Evolutionary conservation across 2,888 invertebrate genomes (phyloP).

Genomic region (Chrysomela aeneicollis): DNA sequence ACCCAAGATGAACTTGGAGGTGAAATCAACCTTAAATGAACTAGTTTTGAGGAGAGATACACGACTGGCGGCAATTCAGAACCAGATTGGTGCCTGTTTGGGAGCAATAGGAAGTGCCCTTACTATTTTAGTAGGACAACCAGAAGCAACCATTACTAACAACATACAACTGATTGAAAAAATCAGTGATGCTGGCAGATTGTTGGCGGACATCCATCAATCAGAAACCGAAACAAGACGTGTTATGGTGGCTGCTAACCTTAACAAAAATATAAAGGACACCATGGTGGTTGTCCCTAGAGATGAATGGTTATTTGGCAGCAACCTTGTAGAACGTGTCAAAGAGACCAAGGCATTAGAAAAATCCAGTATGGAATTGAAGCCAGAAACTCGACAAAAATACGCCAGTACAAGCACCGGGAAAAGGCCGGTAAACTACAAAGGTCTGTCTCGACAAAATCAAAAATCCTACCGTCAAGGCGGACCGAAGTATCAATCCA

Average conservation of each 20-base stretch:
- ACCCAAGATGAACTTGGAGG: neutral
- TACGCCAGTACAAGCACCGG: too few species aligned
- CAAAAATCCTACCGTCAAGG: constrained; percentile 12
- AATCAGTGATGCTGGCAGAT: neutral
- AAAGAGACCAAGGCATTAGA: too few species aligned
- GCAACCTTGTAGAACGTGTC: too few species aligned
- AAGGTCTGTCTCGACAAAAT: too few species aligned
- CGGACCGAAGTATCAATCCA: constrained; percentile 20
- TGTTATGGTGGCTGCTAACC: too few species aligned
- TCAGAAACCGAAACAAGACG: neutral
- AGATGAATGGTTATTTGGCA: too few species aligned
- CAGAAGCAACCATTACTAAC: neutral
- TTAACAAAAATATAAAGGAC: too few species aligned
- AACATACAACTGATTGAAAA: neutral
- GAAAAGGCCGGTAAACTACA: too few species aligned
- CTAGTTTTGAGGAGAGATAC: neutral
- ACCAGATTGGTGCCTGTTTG: neutral
- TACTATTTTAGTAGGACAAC: neutral
- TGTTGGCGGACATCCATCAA: neutral
- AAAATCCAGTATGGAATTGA: too few species aligned
- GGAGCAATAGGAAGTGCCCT: neutral
- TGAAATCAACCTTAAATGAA: neutral
- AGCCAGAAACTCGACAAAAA: too few species aligned
- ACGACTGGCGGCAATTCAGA: neutral
- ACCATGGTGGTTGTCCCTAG: too few species aligned